Percentiles rank a stretch among this genome's conserved stretches.
These are phyloP conservation scores for Actinostola sp. DNA, from an alignment of 92 coral and sea anemone species.

Conservation along the genomic window DNA sequence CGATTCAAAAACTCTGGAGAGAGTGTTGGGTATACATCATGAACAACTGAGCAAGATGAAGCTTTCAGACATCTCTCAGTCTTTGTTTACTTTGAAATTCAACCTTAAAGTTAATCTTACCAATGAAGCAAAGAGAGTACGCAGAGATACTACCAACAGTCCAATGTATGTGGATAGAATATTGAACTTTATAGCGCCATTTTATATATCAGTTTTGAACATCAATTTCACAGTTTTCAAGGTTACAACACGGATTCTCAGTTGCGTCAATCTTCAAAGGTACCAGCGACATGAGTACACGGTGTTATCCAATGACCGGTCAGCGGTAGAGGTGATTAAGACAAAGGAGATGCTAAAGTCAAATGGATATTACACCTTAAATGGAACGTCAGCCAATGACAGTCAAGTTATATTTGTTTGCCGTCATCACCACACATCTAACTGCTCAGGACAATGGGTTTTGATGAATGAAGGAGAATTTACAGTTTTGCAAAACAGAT, in stretches of 20 bases:
- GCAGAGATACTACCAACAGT: neutral
- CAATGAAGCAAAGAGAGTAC: too few relatives aligned
- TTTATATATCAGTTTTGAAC: neutral
- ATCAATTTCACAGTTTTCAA: constrained; percentile 17
- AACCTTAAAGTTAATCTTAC: neutral
- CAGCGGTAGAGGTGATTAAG: constrained; percentile 21
- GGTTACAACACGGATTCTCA: constrained; percentile 14
- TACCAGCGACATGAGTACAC: constrained; percentile 30
- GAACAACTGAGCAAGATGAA: neutral
- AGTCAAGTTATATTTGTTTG: constrained; percentile 42
- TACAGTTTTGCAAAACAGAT: constrained; percentile 25
- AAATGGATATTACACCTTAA: constrained; percentile 21
- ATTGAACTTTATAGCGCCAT: constrained; percentile 8
- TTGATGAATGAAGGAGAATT: constrained; percentile 19
- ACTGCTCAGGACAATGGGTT: constrained; percentile 36
- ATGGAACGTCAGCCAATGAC: constrained; percentile 8
- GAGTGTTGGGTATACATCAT: neutral
- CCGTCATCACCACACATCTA: neutral
- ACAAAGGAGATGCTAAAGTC: constrained; percentile 22
- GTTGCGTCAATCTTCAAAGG: constrained; percentile 15
- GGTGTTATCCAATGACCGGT: neutral
- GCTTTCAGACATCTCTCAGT: neutral
- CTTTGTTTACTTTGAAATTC: neutral
- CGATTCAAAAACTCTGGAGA: neutral
- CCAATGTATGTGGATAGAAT: constrained; percentile 7